Conservation (phyloP, 2,797 vertebrate species). For the Intellagama lesueurii region DNA sequence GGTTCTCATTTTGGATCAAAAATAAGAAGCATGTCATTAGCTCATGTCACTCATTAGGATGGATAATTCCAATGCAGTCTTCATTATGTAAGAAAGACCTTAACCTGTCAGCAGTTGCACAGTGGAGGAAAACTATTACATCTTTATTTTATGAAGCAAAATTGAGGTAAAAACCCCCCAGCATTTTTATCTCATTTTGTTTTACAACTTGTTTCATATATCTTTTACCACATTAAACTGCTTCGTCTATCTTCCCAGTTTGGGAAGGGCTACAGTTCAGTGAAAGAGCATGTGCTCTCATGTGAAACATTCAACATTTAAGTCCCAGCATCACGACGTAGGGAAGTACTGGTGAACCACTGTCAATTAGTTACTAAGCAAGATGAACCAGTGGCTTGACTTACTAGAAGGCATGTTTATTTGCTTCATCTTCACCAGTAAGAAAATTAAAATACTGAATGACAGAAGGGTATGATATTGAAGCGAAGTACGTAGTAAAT, state of each 20-base stretch:
- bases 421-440: not conserved
- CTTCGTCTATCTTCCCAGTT: not conserved
- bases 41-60: not conserved
- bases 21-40: not conserved
- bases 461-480: not conserved
- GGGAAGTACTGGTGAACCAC: not conserved
- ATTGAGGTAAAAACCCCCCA: not conserved
- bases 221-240: not conserved
- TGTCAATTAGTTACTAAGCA: not conserved
- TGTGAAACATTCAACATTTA: not conserved
- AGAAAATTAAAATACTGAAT: not conserved
- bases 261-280: not conserved
- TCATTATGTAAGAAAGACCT: not conserved
- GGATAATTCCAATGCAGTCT: not conserved
- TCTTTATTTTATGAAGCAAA: not conserved
- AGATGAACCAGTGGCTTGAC: not conserved
- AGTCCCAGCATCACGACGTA: not conserved
- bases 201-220: not conserved
- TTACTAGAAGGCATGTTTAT: not conserved
- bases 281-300: not conserved
- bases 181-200: constrained; percentile 5
- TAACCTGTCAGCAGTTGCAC: not conserved
- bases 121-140: not conserved
- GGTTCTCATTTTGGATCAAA: not conserved
- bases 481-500: not conserved